phyloP scores from a whole-genome alignment of 2,888 invertebrate species.

The Drosophila helvetica region DNA sequence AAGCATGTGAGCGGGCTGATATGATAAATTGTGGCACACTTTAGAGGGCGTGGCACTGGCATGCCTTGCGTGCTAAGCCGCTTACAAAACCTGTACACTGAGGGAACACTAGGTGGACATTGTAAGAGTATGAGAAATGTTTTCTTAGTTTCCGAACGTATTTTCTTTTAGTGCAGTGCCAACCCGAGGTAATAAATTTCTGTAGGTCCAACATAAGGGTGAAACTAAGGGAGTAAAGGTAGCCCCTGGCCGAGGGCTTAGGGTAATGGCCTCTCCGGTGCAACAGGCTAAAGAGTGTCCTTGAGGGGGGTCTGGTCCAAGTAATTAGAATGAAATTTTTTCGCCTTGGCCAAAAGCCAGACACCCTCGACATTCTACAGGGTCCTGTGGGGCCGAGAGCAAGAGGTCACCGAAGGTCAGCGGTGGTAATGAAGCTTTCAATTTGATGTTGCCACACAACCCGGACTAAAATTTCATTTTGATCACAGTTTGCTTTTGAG shows the following conservation, averaged over 20 bases:
- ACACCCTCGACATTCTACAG: not conserved
- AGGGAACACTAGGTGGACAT: not conserved
- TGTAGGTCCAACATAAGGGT: not conserved
- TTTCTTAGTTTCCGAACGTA: not conserved
- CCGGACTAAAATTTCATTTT: too few species aligned
- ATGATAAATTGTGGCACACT: constrained; percentile 38
- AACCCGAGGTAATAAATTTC: not conserved
- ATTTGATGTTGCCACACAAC: not conserved
- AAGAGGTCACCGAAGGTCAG: not conserved
- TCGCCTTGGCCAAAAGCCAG: not conserved
- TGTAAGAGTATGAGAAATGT: not conserved
- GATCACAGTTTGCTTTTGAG: not conserved
- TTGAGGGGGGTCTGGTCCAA: not conserved
- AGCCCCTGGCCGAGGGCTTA: not conserved
- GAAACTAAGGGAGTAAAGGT: not conserved
- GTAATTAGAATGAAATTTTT: not conserved
- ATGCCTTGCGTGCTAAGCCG: constrained; percentile 55
- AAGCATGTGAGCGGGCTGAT: constrained; percentile 39
- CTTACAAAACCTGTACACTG: constrained; percentile 32
- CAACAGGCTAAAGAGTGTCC: not conserved
- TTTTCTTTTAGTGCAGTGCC: not conserved
- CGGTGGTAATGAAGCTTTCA: not conserved
- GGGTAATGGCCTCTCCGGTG: not conserved
- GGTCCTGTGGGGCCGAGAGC: not conserved
- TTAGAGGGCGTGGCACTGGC: constrained; percentile 13